Evolutionary conservation across 2,797 vertebrate genomes (phyloP).

Genomic region (Chloroceryle inda): DNA sequence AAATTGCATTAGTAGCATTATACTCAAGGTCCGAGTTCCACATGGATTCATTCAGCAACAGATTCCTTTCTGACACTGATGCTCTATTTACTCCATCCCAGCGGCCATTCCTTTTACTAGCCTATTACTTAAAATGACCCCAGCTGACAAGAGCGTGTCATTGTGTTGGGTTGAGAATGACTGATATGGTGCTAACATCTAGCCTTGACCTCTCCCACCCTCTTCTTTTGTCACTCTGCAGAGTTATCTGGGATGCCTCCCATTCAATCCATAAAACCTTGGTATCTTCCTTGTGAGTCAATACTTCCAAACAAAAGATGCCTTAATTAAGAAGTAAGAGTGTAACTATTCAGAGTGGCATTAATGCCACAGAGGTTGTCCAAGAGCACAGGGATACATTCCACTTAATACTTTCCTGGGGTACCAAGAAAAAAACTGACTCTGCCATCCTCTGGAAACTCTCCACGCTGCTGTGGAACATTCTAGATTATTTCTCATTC

Average conservation of each 20-base stretch:
- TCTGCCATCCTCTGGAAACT: not conserved
- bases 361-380: not conserved
- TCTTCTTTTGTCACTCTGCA: slow-evolving; percentile 77
- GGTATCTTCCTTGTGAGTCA: slow-evolving; percentile 42
- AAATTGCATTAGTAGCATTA: slow-evolving; percentile 72
- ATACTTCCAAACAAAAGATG: slow-evolving; percentile 48
- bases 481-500: not conserved
- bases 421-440: not conserved
- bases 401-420: not conserved
- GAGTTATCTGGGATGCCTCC: slow-evolving; percentile 73
- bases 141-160: slow-evolving; percentile 88
- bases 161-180: slow-evolving; percentile 85
- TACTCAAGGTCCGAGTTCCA: slow-evolving; percentile 79
- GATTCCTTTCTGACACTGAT: slow-evolving; percentile 89
- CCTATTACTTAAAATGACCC: slow-evolving; percentile 85
- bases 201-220: slow-evolving; percentile 87
- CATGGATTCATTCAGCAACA: slow-evolving; percentile 88
- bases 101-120: slow-evolving; percentile 71
- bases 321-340: slow-evolving; percentile 39
- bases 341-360: not conserved
- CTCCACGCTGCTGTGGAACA: not conserved
- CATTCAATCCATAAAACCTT: slow-evolving; percentile 60
- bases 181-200: slow-evolving; percentile 92
- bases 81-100: slow-evolving; percentile 78
- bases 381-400: not conserved